Evolutionary conservation across 53 echinoderm and acorn worm genomes (phyloP).

Genomic region (Stichopus horrens): DNA sequence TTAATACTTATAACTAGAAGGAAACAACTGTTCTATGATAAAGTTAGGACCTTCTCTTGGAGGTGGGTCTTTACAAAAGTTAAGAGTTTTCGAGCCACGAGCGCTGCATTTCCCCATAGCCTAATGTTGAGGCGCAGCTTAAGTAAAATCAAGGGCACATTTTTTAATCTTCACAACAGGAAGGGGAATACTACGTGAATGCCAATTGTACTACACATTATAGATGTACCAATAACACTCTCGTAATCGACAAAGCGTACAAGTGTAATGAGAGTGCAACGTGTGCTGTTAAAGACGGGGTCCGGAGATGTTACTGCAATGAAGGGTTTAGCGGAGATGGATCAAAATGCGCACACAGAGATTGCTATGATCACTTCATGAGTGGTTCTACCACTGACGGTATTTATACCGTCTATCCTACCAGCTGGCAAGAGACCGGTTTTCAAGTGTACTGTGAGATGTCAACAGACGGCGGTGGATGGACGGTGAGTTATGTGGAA

Average conservation of each 20-base stretch:
- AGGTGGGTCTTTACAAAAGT: too few relatives aligned
- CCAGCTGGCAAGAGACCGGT: not conserved
- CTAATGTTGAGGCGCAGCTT: too few relatives aligned
- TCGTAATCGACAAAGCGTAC: not conserved
- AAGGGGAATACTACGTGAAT: not conserved
- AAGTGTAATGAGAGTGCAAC: not conserved
- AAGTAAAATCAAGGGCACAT: too few relatives aligned
- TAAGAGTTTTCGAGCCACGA: too few relatives aligned
- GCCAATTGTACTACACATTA: not conserved
- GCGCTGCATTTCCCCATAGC: too few relatives aligned
- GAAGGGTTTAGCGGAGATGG: not conserved
- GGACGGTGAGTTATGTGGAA: not conserved
- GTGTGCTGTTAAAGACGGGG: not conserved
- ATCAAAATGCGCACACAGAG: not conserved
- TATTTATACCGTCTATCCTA: not conserved
- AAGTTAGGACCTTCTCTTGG: too few relatives aligned
- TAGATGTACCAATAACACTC: not conserved
- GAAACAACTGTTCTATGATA: too few relatives aligned
- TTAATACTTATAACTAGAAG: too few relatives aligned
- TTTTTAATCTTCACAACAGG: not conserved
- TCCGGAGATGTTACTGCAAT: not conserved
- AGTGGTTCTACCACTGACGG: not conserved
- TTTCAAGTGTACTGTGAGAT: slow-evolving; percentile 4
- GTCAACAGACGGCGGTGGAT: slow-evolving; percentile 17
- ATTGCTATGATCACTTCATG: not conserved